Evolutionary conservation across 2,113 vertebrate genomes (phyloP).

Genomic region (Pristiophorus japonicus): DNA sequence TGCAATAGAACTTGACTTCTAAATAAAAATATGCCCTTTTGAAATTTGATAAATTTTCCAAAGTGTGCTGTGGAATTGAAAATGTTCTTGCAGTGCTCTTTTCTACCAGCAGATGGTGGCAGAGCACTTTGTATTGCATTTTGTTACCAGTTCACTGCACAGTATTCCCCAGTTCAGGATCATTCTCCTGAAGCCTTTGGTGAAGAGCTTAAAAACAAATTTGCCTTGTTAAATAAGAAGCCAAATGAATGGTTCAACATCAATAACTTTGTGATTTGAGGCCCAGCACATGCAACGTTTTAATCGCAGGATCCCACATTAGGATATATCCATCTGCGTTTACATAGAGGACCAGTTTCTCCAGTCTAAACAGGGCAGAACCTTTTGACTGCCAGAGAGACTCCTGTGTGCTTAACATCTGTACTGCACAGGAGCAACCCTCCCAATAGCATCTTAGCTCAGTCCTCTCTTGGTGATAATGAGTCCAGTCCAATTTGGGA

Average conservation of each 20-base stretch:
- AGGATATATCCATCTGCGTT: too few species aligned
- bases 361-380: not conserved
- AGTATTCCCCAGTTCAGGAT: not conserved
- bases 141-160: not conserved
- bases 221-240: not conserved
- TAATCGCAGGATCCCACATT: not conserved
- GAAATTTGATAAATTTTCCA: not conserved
- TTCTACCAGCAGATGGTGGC: not conserved
- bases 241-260: too few species aligned
- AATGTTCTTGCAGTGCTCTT: not conserved
- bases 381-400: not conserved
- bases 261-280: not conserved
- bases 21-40: not conserved
- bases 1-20: not conserved
- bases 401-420: not conserved
- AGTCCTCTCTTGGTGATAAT: not conserved
- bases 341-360: too few species aligned
- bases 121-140: not conserved
- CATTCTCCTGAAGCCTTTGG: not conserved
- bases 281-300: not conserved
- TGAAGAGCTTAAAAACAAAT: not conserved
- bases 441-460: not conserved
- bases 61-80: not conserved
- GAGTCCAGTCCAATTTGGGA: not conserved
- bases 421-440: not conserved